Evolutionary conservation across 2,113 vertebrate species (phyloP), one percentile per base, ranked within the genome.

Genomic region (Saimiri boliviensis): DNA sequence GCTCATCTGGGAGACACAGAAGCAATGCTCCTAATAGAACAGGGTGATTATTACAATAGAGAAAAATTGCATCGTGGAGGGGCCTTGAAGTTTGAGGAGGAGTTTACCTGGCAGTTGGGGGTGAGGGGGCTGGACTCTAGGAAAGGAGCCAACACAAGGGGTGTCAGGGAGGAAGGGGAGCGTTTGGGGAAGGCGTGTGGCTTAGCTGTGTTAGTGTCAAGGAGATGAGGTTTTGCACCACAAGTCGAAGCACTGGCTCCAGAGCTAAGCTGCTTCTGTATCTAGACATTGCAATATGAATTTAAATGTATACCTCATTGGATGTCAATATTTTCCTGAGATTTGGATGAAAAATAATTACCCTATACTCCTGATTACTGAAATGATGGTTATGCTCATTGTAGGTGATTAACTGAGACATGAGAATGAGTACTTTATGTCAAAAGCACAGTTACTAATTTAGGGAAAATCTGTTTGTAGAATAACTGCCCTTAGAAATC

Each of bases 131-230:
- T 71, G 70, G 70, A 71, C n/a, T 42, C 11, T 7, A 14, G 40
- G 11, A 3, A 1, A 6, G 25, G 71, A 40, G 23, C 21, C 37
- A 10, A 6, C 66, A 9, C 20, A 10, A 4, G 2, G 4, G 5
- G 10, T 27, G 40, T 74, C 1, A 63, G 60, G 13, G 27, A 37
- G 74, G 74, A 27, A 77, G 42, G 7, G 42, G 74, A 77, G 8
- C 19, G 74, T 77, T 16, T 17, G 47, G 74, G 42, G 42, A 32
- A 68, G 42, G 42, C 2, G 4, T 16, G 2, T 14, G 74, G 74
- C 42, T 19, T 42, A 32, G 74, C 14, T 25, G 21, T 74, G 23
- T 74, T 13, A 3, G 1, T 40, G 4, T 42, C 21, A 13, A 25
- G 40, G 73, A 30, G 27, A 25, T 76, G 73, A 17, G 13, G 30